These are phyloP conservation scores for Eunapius fragilis DNA, from an alignment of 37 sponge, comb jelly and placozoan species.

Conservation along the genomic window DNA sequence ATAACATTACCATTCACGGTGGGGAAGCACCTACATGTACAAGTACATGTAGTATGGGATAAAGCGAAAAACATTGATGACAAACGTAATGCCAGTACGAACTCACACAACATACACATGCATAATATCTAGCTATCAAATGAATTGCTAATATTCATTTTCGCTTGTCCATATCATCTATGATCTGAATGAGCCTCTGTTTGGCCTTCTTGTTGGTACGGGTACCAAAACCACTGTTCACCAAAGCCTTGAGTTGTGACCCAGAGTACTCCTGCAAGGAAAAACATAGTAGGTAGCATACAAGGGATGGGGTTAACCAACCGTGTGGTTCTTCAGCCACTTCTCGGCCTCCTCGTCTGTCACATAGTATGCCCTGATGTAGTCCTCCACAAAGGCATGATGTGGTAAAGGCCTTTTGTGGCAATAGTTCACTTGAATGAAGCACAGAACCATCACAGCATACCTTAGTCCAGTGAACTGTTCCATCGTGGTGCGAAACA, in stretches of 20 bases:
- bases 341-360: conserved; percentile 79
- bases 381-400: conserved; percentile 86
- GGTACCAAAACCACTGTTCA: conserved; percentile 73
- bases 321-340: conserved; percentile 81
- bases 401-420: conserved; percentile 72
- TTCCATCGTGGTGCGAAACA: conserved; percentile 84
- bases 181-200: conserved; percentile 59
- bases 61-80: neutral
- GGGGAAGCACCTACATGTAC: too few species aligned
- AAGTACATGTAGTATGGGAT: neutral
- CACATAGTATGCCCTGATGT: conserved; percentile 93
- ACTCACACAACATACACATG: neutral
- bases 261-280: conserved; percentile 74
- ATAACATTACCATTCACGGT: too few species aligned
- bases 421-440: neutral
- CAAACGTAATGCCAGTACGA: neutral
- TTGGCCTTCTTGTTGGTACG: conserved; percentile 69
- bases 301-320: conserved; percentile 3
- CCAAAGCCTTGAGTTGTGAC: conserved; percentile 77
- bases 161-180: conserved; percentile 43
- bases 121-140: neutral
- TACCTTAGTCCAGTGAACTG: conserved; percentile 71
- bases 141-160: conserved; percentile 10
- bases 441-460: neutral
- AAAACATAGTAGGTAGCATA: neutral